phyloP scores from a whole-genome alignment of 2,797 vertebrate genomes.

The Oreochromis mossambicus region DNA sequence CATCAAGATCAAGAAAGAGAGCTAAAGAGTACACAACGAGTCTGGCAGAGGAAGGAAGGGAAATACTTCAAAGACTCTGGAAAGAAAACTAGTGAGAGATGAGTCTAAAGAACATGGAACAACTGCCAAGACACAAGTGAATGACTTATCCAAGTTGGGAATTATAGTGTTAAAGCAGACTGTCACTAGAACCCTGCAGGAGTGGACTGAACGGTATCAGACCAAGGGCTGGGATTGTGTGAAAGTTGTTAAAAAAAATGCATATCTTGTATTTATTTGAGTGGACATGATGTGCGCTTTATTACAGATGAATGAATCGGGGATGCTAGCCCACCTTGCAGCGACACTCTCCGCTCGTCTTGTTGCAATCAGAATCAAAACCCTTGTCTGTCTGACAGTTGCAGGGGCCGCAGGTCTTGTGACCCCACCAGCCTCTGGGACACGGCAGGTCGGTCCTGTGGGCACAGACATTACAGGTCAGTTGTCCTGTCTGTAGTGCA shows the following conservation, averaged over 20 bases:
- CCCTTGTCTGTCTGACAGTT: conserved; percentile 84
- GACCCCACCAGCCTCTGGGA: conserved; percentile 93
- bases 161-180: background rate
- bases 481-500: background rate
- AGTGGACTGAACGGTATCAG: background rate
- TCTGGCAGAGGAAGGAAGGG: background rate
- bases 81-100: background rate
- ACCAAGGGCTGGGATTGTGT: background rate
- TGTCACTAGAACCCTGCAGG: background rate
- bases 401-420: conserved; percentile 92
- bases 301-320: background rate
- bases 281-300: background rate
- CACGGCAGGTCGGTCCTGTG: conserved; percentile 86
- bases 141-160: background rate
- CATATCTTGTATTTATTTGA: background rate
- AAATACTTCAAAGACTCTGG: background rate
- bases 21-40: background rate
- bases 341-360: conserved; percentile 89
- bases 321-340: conserved; percentile 83
- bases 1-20: background rate
- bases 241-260: background rate
- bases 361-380: conserved; percentile 93
- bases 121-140: background rate
- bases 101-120: background rate
- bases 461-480: background rate